Conservation (phyloP, 2,113 vertebrate genomes). For the Bujurquina vittata region DNA sequence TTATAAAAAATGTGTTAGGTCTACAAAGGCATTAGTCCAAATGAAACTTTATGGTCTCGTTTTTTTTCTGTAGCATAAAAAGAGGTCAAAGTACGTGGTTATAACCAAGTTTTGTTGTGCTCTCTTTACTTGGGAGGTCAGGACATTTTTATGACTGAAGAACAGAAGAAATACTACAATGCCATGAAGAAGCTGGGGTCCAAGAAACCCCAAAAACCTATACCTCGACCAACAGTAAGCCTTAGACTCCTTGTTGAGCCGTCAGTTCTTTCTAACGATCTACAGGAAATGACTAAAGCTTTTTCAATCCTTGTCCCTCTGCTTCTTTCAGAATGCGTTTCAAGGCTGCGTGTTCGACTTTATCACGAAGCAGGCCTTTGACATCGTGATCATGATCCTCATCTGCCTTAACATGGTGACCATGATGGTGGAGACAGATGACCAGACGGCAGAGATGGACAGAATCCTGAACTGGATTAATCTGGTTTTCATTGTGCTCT, state of each 20-base stretch:
- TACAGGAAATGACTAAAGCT: not conserved
- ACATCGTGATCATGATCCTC: slow-evolving; percentile 98
- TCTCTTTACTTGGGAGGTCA: slow-evolving; percentile 86
- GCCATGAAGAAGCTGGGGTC: slow-evolving; percentile 97
- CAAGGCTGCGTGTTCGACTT: slow-evolving; percentile 97
- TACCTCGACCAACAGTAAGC: slow-evolving; percentile 87
- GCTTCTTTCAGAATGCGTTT: slow-evolving; percentile 87
- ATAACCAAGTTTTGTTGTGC: slow-evolving; percentile 81
- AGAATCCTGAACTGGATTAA: slow-evolving; percentile 92
- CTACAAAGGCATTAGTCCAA: too few species aligned
- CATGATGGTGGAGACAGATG: slow-evolving; percentile 99
- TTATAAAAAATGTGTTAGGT: too few species aligned
- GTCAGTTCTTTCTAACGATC: not conserved
- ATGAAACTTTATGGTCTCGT: too few species aligned
- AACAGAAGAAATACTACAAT: slow-evolving; percentile 97
- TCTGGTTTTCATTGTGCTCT: slow-evolving; percentile 94
- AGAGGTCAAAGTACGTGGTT: slow-evolving; percentile 61
- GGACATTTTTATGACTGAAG: slow-evolving; percentile 98
- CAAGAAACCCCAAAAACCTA: slow-evolving; percentile 96
- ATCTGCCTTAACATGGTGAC: slow-evolving; percentile 99
- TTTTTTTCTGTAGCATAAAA: too few species aligned
- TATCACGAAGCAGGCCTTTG: slow-evolving; percentile 96
- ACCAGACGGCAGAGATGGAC: slow-evolving; percentile 88
- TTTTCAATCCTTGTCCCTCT: not conserved
- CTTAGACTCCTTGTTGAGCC: not conserved